Base-by-base conservation (phyloP, 2,888 invertebrate species). In the Cecidostiba fungosa region DNA sequence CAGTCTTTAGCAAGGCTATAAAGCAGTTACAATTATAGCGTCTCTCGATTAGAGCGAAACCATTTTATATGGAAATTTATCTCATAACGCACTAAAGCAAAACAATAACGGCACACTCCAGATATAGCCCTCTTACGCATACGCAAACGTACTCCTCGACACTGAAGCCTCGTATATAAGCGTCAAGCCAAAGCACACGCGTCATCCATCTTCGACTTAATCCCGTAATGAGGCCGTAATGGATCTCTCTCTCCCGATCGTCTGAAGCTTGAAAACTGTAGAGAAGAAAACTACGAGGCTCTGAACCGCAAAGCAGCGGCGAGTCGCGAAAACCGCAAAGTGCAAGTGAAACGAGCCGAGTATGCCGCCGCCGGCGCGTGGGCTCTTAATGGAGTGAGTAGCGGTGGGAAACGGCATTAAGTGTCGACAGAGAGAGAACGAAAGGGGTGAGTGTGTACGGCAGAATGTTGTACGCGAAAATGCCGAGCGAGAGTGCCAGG, bases 271-370 rank as follows among this genome's bases (percentile, higher is more conserved):
- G 23, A 8, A 23, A 5, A 2, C 3, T 6, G 29, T 3, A 62
- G 87, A 62, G 87, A 87, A 88, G 88, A 88, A 87, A 88, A 88
- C 85, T 87, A 43, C 36, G 19, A 32, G 78, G 69, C 14, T 62
- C 74, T 79, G 80, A 87, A 89, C 89, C 85, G 89, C 87, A 88
- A 89, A 89, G 85, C 90, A 89, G 90, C 90, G 89, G 89, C 89
- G 87, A 66, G 14, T 66, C 66, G 47, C 66, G 54, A 74, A 81
- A 90, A 91, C 91, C 91, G 89, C 91, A 87, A 84, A 91, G 88
- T 91, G 91, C 90, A 91, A 92, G 92, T 91, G 91, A 91, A 92
- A 92, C 91, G 91, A 92, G 90, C 91, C 92, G 90, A 91, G 90
- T 90, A 59, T 19, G 16, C 50, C 50, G 47, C 47, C 0, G 54